These are phyloP conservation scores for Macrobrachium rosenbergii DNA, from an alignment of 1,140 invertebrate genomes.

Conservation along the genomic window DNA sequence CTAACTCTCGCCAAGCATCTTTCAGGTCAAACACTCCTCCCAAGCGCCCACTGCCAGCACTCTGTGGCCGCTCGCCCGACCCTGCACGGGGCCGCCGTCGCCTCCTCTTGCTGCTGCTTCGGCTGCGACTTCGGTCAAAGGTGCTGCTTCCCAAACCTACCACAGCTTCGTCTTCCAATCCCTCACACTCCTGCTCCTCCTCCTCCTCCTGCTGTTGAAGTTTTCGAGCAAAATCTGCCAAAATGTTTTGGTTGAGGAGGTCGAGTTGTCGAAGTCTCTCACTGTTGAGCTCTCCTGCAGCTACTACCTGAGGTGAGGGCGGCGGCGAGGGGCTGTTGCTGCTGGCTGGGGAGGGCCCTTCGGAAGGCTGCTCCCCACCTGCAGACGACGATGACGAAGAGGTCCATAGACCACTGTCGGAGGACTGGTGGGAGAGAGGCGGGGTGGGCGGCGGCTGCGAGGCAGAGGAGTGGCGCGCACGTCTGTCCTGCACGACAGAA, in stretches of 20 bases:
- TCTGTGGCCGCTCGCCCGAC: conserved; percentile 16
- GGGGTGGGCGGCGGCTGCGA: conserved; percentile 42
- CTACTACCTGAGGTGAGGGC: not conserved
- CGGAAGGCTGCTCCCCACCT: conserved; percentile 50
- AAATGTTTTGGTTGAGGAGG: conserved; percentile 42
- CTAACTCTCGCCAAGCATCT: conserved; percentile 63
- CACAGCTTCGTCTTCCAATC: not conserved
- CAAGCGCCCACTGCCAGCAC: conserved; percentile 4
- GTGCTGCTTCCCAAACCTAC: conserved; percentile 40
- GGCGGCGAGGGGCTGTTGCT: conserved; percentile 7
- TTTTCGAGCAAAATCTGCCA: conserved; percentile 49
- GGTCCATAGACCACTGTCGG: conserved; percentile 61
- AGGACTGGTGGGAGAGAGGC: conserved; percentile 55
- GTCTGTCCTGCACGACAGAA: conserved; percentile 35
- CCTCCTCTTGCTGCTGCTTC: conserved; percentile 8
- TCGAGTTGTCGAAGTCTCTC: conserved; percentile 51
- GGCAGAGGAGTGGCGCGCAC: conserved; percentile 33
- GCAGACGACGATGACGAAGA: conserved; percentile 38
- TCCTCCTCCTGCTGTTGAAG: conserved; percentile 36
- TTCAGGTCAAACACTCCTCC: conserved; percentile 39
- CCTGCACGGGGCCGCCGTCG: not conserved
- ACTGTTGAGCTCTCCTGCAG: conserved; percentile 24
- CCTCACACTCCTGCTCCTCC: not conserved
- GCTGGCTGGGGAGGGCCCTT: conserved; percentile 6
- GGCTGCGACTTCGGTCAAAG: conserved; percentile 18